Conservation (phyloP, 2,797 vertebrate species). For the Loriculus beryllinus region DNA sequence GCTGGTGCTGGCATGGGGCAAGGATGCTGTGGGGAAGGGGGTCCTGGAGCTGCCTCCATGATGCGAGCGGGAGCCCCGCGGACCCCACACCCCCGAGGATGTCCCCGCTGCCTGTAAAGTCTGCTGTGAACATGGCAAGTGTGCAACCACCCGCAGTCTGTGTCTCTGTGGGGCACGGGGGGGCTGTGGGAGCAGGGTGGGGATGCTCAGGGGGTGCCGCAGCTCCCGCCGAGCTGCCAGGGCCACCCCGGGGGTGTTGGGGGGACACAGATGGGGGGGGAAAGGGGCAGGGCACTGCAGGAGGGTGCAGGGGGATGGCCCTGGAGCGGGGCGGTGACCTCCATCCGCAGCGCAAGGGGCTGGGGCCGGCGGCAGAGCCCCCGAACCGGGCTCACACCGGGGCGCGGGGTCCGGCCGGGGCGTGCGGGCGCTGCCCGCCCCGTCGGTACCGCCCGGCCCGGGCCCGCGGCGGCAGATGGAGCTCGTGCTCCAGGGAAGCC, state of each 20-base stretch:
- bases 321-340: neutral
- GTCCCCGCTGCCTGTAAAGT: neutral
- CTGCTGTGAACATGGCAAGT: constrained; percentile 56
- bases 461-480: constrained; percentile 31
- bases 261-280: too few species aligned
- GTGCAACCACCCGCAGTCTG: constrained; percentile 24
- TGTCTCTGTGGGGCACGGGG: neutral
- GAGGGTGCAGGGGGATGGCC: accelerated
- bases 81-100: neutral
- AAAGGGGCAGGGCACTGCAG: neutral
- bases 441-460: neutral
- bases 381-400: neutral
- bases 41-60: neutral
- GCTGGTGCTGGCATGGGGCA: accelerated
- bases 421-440: neutral
- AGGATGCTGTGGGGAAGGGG: neutral
- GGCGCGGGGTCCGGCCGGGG: neutral
- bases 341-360: neutral
- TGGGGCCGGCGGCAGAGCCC: neutral
- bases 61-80: accelerated
- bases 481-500: constrained; percentile 23
- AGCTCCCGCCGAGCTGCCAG: neutral
- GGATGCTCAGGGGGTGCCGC: neutral
- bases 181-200: accelerated
- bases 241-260: accelerated